These are phyloP conservation scores for Bibio marci DNA, from an alignment of 2,888 invertebrate species.

Conservation along the genomic window DNA sequence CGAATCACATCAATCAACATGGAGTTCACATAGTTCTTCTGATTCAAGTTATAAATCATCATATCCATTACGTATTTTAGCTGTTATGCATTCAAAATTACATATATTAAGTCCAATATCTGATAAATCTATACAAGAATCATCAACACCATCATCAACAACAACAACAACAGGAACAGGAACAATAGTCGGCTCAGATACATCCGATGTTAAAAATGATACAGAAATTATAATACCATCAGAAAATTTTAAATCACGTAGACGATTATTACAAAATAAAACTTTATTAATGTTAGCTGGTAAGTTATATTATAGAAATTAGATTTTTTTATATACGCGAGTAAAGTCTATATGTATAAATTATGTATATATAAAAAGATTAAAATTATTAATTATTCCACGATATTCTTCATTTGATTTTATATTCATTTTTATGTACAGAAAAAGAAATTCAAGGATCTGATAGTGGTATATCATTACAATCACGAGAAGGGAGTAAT, in stretches of 20 bases:
- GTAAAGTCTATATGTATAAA: background rate
- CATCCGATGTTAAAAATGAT: background rate
- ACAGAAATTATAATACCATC: background rate
- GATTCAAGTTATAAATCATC: conserved; percentile 37
- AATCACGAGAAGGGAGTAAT: conserved; percentile 48
- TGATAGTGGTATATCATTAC: conserved; percentile 76
- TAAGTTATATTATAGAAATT: conserved; percentile 11
- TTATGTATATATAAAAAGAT: background rate
- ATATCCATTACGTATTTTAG: conserved; percentile 47
- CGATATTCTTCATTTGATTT: too few relatives aligned
- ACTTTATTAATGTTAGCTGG: conserved; percentile 47
- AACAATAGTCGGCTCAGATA: conserved; percentile 16
- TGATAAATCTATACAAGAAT: conserved; percentile 78
- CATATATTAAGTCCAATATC: conserved; percentile 80
- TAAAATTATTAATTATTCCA: too few relatives aligned
- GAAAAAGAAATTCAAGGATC: conserved; percentile 69
- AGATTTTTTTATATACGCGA: background rate
- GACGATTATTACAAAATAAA: conserved; percentile 57
- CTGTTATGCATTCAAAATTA: conserved; percentile 56
- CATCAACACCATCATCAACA: conserved; percentile 57
- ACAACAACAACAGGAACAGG: conserved; percentile 13
- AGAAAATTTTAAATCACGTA: conserved; percentile 37
- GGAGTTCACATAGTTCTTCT: conserved; percentile 65
- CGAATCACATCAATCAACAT: conserved; percentile 65
- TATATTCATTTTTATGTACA: conserved; percentile 33